Percentiles rank a stretch among this genome's conserved stretches.
These are phyloP conservation scores for Tetranychus cinnabarinus DNA, from an alignment of 1,140 invertebrate genomes.

Conservation along the genomic window DNA sequence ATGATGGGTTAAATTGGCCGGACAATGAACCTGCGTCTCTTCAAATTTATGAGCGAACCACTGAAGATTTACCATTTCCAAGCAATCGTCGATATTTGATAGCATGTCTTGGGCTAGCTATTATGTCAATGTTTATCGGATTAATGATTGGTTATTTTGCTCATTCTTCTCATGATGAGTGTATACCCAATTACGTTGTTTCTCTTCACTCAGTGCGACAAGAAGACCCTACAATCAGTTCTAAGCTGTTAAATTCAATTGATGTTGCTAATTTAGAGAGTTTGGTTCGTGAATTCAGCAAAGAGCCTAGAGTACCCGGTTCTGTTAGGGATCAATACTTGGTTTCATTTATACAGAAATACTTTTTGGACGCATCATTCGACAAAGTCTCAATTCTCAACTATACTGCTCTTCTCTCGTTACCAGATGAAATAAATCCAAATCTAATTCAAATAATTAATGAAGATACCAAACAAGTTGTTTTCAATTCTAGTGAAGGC, in stretches of 20 bases:
- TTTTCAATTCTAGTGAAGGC: background rate
- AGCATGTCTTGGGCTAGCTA: conserved; percentile 6
- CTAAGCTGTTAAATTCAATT: conserved; percentile 12
- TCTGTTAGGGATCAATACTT: conserved; percentile 12
- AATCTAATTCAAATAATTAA: conserved; percentile 13
- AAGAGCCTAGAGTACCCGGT: conserved; percentile 12
- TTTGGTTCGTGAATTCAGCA: conserved; percentile 12
- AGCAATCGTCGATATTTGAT: conserved; percentile 10
- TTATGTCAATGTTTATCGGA: conserved; percentile 10
- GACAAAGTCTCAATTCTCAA: conserved; percentile 11
- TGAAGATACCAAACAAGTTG: background rate
- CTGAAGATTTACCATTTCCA: conserved; percentile 12
- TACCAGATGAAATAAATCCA: conserved; percentile 10
- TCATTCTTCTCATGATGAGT: conserved; percentile 12
- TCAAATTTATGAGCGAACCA: conserved; percentile 17
- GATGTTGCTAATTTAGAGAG: conserved; percentile 9
- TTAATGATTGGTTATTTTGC: conserved; percentile 15
- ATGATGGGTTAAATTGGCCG: conserved; percentile 11
- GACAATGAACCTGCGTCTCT: conserved; percentile 12
- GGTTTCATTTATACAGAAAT: conserved; percentile 10
- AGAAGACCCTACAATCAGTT: conserved; percentile 12
- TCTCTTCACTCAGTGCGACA: conserved; percentile 12
- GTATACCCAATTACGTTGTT: conserved; percentile 10
- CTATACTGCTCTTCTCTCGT: conserved; percentile 14
- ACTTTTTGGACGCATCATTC: conserved; percentile 12